Evolutionary conservation across 2,797 vertebrate genomes (phyloP), one percentile per base, ranked within the genome.

Genomic region (Synaphobranchus kaupii): DNA sequence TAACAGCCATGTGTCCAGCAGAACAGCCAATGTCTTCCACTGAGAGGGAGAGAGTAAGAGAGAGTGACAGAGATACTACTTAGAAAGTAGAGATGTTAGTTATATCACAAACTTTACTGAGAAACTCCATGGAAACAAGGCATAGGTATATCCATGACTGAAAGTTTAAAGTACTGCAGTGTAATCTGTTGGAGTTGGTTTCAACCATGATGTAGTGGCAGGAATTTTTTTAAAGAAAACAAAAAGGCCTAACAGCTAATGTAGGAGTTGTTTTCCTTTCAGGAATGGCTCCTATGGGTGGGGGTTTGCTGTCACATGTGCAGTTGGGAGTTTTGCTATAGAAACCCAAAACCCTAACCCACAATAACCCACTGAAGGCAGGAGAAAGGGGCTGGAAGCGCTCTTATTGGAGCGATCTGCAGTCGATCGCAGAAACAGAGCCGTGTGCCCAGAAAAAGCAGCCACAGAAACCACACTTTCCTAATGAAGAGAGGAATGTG

Each of bases 401-500:
- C 71, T 76, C 39, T 76, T 76, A 76, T 76, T 6, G 71, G 71
- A 76, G 71, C 71, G 17, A 39, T 76, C 71, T 76, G 71, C 71
- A 76, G 31, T 31, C 34, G 71, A 76, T 34, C 34, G 25, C 31
- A 39, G 71, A 76, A 17, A 39, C 12, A 76, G 71, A 17, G 34
- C 71, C 2, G 71, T 39, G 34, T 17, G 71, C 71, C 71, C 31
- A 76, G 71, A 39, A 39, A 39, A 34, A 31, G 71, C 71, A n/a
- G 71, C 71, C 71, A 76, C 71, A 76, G 71, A 39, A 76, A 76
- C 71, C 71, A 76, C 71, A 39, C 31, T 76, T 39, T 76, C 71
- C 71, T 39, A 39, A 39, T 39, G 71, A 76, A 9, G 71, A 39
- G 71, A 76, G 71, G 71, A 76, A 76, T 76, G 31, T 10, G 12